These are phyloP conservation scores for Rhyacophila brunnea DNA, from an alignment of 1,140 invertebrate species.

Conservation along the genomic window DNA sequence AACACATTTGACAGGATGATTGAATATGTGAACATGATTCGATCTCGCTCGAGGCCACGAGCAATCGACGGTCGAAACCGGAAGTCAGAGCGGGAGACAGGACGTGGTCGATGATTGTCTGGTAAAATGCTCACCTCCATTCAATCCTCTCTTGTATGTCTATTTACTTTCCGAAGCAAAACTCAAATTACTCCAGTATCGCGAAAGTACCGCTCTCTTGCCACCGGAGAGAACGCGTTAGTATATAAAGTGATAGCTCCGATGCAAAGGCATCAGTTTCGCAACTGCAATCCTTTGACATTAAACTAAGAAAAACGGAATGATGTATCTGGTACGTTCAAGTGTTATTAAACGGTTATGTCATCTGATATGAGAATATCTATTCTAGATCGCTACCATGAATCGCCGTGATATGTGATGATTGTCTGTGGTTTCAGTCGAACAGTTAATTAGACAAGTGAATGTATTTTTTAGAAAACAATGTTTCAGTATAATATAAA, in stretches of 20 bases:
- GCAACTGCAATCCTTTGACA: conserved; percentile 31
- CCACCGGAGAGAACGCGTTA: conserved; percentile 20
- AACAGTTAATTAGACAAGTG: background rate
- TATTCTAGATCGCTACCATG: background rate
- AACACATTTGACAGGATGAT: too few relatives aligned
- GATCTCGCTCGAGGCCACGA: too few relatives aligned
- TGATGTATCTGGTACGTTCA: conserved; percentile 23
- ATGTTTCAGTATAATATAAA: background rate
- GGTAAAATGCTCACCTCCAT: conserved; percentile 14
- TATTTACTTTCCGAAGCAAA: conserved; percentile 32
- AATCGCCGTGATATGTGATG: background rate
- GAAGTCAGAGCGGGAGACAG: background rate
- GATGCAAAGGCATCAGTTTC: conserved; percentile 30
- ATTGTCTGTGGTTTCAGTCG: background rate
- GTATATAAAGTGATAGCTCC: conserved; percentile 27
- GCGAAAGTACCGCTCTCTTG: conserved; percentile 32
- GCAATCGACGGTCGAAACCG: too few relatives aligned
- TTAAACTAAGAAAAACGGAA: conserved; percentile 19
- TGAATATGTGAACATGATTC: too few relatives aligned
- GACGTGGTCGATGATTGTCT: background rate
- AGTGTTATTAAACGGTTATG: background rate
- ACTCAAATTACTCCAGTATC: conserved; percentile 20
- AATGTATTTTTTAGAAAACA: background rate
- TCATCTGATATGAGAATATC: background rate
- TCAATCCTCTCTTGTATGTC: conserved; percentile 22